phyloP scores from a whole-genome alignment of 1,140 invertebrate genomes.

The Ditylenchus dipsaci region DNA sequence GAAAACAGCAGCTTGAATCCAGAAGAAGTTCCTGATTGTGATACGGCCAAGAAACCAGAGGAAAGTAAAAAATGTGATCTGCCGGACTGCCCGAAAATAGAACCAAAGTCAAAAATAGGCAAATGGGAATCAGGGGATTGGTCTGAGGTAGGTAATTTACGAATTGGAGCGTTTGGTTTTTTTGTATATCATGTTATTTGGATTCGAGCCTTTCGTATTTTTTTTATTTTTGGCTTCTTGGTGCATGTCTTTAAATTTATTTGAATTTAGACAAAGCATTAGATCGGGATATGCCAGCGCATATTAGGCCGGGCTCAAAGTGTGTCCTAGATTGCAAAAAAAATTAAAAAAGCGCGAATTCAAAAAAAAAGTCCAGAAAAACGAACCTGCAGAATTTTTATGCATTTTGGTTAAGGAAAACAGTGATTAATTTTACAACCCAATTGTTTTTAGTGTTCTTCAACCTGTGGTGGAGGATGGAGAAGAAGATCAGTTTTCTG shows the following conservation, averaged over 20 bases:
- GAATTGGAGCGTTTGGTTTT: constrained; percentile 18
- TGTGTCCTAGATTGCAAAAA: too few relatives aligned
- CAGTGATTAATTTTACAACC: too few relatives aligned
- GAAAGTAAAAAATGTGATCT: constrained; percentile 34
- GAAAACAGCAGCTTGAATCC: constrained; percentile 5
- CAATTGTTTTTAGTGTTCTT: constrained; percentile 53
- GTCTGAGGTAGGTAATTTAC: constrained; percentile 31
- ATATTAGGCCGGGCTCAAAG: too few relatives aligned
- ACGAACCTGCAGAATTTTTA: too few relatives aligned
- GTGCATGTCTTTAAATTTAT: too few relatives aligned
- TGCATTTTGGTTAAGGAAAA: too few relatives aligned
- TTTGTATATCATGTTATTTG: background rate
- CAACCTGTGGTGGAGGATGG: constrained; percentile 45
- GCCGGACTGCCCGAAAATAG: constrained; percentile 43
- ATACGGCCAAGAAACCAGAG: constrained; percentile 34
- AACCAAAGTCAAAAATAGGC: constrained; percentile 21
- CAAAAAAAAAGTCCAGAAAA: too few relatives aligned
- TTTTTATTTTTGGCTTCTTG: too few relatives aligned
- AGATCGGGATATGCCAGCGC: too few relatives aligned
- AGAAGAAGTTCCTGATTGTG: constrained; percentile 36
- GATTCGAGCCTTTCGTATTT: background rate
- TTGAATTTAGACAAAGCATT: too few relatives aligned
- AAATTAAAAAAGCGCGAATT: too few relatives aligned
- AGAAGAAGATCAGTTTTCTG: constrained; percentile 42
- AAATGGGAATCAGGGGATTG: constrained; percentile 42